These are phyloP conservation scores for Rhinogobius similis DNA, from an alignment of 2,113 vertebrate species.

Conservation along the genomic window DNA sequence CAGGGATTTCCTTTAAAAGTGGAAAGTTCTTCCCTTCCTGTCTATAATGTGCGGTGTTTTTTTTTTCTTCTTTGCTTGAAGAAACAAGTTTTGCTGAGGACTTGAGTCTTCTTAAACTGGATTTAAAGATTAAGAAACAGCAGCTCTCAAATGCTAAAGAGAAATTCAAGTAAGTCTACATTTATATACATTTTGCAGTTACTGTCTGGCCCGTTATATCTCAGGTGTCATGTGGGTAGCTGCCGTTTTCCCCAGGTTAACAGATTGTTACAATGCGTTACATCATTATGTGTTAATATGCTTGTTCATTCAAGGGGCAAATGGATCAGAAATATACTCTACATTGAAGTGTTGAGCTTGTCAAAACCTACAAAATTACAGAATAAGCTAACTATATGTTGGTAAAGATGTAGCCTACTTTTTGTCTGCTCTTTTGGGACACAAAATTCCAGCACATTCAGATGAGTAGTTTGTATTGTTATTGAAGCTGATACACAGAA, in stretches of 20 bases:
- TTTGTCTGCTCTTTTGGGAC: no score
- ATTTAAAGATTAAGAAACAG: constrained; percentile 5
- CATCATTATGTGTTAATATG: constrained; percentile 23
- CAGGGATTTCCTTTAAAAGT: constrained; percentile 75
- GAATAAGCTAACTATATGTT: no score
- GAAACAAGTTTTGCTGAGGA: constrained; percentile 39
- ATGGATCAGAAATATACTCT: not conserved
- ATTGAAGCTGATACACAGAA: no score
- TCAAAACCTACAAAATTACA: no score
- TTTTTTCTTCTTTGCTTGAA: constrained; percentile 58
- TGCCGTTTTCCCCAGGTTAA: constrained; percentile 5
- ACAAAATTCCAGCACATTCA: no score
- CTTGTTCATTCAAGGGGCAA: not conserved
- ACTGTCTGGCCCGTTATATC: constrained; percentile 39
- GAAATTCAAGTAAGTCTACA: constrained; percentile 51
- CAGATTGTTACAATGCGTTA: constrained; percentile 46
- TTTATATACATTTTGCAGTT: not conserved
- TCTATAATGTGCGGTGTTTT: constrained; percentile 64
- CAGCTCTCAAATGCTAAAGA: constrained; percentile 9
- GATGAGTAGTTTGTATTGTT: no score
- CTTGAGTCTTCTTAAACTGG: constrained; percentile 13
- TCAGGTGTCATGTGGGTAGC: constrained; percentile 51
- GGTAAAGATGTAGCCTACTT: no score
- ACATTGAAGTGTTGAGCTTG: not conserved
- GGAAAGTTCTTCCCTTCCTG: constrained; percentile 70